Evolutionary conservation across 2,888 invertebrate genomes (phyloP), one percentile per base, ranked within the genome.

Genomic region (Coelinius sp.): DNA sequence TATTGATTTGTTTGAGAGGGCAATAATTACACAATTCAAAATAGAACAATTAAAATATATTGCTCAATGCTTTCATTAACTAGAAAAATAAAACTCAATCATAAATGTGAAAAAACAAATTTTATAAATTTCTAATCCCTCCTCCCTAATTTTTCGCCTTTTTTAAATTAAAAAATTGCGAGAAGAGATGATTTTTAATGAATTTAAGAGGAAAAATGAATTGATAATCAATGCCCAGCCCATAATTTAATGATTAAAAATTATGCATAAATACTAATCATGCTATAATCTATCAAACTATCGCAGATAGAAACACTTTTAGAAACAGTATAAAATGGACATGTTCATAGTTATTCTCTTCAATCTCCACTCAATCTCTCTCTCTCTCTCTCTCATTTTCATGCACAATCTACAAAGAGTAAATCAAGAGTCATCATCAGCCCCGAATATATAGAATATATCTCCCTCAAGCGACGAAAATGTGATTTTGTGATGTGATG

Each of bases 251-350:
- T 31, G 56, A 59, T 17, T 14, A 17, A 53, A 53, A 59, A 59
- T 59, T 59, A 59, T 59, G 59, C 59, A 59, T 59, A 59, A 59
- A 59, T 59, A 59, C 59, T 31, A 59, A 59, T 59, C 1, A 59
- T 35, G 31, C 35, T 59, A 59, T 35, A 7, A 27, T 20, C 59
- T 59, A 59, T 31, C 59, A 59, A 17, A 59, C 35, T 59, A 59
- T 59, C 59, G 59, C 59, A 59, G 59, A 35, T 59, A 59, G 59
- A 87, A 87, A 85, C 80, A 79, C 76, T 82, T 38, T 86, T 85
- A 87, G 82, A 86, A 86, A 87, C 78, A 76, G 87, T 87, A 86
- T 83, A 86, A 87, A 87, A 86, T 86, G 84, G 86, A 83, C 83
- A 84, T 80, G 74, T 79, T 78, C 71, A 65, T 35, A 25, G 74